These are phyloP conservation scores for Brachirus orientalis DNA, from an alignment of 2,113 vertebrate species.

Conservation along the genomic window DNA sequence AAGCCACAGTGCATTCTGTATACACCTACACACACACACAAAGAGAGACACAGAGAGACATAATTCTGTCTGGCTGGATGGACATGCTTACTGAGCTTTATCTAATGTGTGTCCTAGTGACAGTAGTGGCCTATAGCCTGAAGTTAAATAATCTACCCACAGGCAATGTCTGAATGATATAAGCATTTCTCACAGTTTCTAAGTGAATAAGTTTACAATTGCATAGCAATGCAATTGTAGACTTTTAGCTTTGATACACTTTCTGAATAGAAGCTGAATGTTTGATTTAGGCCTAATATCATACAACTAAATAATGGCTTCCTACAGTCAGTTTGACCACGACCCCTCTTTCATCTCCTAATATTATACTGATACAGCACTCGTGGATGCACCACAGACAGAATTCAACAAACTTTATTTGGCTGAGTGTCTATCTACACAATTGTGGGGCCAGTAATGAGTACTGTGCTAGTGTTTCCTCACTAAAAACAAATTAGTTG, in stretches of 20 bases:
- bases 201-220: constrained; percentile 21
- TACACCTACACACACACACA: constrained; percentile 29
- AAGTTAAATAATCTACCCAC: constrained; percentile 50
- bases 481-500: constrained; percentile 60
- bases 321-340: constrained; percentile 40
- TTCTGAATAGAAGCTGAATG: constrained; percentile 25
- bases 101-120: constrained; percentile 61
- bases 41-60: not conserved
- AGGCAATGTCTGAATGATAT: constrained; percentile 43
- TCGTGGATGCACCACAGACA: constrained; percentile 76
- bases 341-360: constrained; percentile 50
- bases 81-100: constrained; percentile 71
- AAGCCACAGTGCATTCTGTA: too few relatives aligned
- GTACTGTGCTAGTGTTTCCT: constrained; percentile 61
- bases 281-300: constrained; percentile 27
- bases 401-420: constrained; percentile 76
- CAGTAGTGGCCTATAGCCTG: constrained; percentile 64
- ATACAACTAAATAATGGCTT: constrained; percentile 20
- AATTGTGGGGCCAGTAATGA: constrained; percentile 72
- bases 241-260: not conserved
- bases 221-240: constrained; percentile 1
- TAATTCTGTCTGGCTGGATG: constrained; percentile 63
- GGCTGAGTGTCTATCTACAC: constrained; percentile 63
- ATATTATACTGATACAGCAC: constrained; percentile 76
- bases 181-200: constrained; percentile 25